Evolutionary conservation across 2,113 vertebrate genomes (phyloP).

Genomic region (Tonatia bakeri): DNA sequence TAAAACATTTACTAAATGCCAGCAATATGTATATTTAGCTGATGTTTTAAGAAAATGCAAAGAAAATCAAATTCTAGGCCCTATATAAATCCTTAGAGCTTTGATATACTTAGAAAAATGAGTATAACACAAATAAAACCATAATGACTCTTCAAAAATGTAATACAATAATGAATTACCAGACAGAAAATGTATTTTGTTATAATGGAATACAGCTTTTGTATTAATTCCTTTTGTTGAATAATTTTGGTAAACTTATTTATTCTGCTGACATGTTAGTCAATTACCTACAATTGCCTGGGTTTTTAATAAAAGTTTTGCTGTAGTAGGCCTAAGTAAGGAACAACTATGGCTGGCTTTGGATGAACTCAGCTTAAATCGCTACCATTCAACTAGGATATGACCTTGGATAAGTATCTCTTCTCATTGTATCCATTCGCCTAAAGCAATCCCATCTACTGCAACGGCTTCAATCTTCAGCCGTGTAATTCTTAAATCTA

Average conservation of each 20-base stretch:
- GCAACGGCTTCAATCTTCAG: not conserved
- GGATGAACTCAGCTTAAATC: not conserved
- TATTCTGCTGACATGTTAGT: not conserved
- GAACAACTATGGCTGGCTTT: not conserved
- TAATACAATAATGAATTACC: not conserved
- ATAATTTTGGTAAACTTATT: not conserved
- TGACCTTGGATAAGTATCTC: not conserved
- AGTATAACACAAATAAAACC: not conserved
- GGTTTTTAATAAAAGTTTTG: not conserved
- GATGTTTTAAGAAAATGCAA: not conserved
- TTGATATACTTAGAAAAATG: not conserved
- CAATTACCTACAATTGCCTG: not conserved
- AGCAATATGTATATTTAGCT: not conserved
- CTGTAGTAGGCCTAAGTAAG: not conserved
- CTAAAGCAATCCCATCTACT: not conserved
- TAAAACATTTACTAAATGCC: not conserved
- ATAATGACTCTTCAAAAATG: not conserved
- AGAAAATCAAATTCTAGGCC: not conserved
- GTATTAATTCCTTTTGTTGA: not conserved
- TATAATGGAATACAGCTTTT: not conserved
- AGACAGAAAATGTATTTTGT: not conserved
- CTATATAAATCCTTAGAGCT: not conserved
- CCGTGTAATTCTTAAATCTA: not conserved
- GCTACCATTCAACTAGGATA: not conserved
- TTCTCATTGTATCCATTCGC: not conserved